Conservation (phyloP, 2,113 vertebrate species). For the Tychaedon coryphoeus region DNA sequence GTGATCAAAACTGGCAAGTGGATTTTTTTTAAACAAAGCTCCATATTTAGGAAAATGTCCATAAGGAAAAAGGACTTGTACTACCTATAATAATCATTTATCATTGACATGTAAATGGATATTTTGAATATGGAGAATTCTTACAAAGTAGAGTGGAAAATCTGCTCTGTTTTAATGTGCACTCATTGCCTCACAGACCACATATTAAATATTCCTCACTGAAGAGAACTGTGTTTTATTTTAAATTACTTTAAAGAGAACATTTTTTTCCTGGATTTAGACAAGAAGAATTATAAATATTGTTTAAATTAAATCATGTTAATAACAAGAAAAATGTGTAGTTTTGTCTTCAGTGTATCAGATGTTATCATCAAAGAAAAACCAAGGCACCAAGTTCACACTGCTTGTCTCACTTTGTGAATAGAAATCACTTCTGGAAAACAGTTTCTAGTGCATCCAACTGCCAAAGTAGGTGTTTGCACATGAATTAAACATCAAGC, state of each 20-base stretch:
- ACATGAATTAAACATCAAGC: constrained; percentile 19
- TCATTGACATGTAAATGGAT: background rate
- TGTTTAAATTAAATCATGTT: background rate
- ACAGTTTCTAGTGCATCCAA: background rate
- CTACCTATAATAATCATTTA: background rate
- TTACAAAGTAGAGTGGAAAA: background rate
- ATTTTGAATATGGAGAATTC: background rate
- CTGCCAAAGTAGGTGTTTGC: background rate
- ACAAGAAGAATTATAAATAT: background rate
- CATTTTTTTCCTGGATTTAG: background rate
- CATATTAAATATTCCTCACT: background rate
- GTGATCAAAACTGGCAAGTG: background rate
- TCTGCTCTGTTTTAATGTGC: background rate
- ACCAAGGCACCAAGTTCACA: background rate
- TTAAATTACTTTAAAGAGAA: background rate
- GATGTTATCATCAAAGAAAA: background rate
- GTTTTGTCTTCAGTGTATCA: background rate
- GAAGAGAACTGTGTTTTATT: background rate
- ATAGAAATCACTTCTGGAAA: background rate
- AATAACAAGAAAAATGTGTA: background rate
- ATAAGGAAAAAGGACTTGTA: background rate
- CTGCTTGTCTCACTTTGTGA: background rate
- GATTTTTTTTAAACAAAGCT: background rate
- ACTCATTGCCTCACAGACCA: background rate
- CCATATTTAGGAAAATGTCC: background rate